A percentile compares a stretch with the other conserved stretches of the same genome.
Evolutionary conservation across 2,113 vertebrate genomes (phyloP).

Genomic region (Sisor rabdophorus): DNA sequence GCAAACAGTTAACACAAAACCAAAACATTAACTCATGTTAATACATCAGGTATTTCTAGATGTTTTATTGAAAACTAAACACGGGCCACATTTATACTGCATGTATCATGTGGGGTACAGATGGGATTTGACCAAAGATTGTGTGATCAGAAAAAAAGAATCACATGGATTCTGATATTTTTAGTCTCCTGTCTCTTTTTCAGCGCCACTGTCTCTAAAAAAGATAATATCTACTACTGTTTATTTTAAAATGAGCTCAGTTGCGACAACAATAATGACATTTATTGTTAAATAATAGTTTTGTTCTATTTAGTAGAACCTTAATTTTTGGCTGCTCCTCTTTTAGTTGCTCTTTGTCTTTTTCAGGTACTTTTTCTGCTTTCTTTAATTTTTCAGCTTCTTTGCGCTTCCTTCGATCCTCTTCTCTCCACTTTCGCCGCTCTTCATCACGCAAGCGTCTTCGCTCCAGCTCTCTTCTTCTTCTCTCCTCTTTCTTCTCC

Average conservation of each 20-base stretch:
- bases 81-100: neutral
- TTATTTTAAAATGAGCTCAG: no score
- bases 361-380: constrained; percentile 77
- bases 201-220: no score
- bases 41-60: neutral
- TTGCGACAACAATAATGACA: no score
- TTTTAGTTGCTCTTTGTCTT: constrained; percentile 86
- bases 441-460: constrained; percentile 95
- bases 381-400: constrained; percentile 92
- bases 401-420: constrained; percentile 91
- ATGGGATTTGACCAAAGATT: no score
- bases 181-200: no score
- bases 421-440: constrained; percentile 95
- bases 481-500: constrained; percentile 95
- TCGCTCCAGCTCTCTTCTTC: constrained; percentile 88
- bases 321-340: constrained; percentile 98
- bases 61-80: neutral
- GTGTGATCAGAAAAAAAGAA: no score
- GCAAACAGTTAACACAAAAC: constrained; percentile 1
- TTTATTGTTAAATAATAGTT: neutral
- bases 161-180: no score
- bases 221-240: no score
- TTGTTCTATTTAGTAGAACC: constrained; percentile 60
- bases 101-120: no score
- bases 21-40: neutral